phyloP scores from a whole-genome alignment of 64 coral and sea anemone species.

The Pachyseris speciosa region DNA sequence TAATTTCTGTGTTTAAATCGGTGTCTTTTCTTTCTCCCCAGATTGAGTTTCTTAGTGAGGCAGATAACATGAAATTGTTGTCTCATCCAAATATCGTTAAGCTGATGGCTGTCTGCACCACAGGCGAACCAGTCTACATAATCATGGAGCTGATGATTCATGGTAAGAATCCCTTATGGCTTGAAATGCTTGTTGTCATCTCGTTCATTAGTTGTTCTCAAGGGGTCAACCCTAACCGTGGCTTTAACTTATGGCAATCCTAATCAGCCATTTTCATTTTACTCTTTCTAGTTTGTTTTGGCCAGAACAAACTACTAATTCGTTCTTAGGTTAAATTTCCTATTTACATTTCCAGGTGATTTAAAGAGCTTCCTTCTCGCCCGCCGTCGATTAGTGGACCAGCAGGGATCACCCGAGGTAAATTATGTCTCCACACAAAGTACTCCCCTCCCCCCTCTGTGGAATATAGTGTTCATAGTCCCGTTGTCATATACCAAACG shows the following conservation, averaged over 20 bases:
- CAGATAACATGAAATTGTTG: slow-evolving; percentile 82
- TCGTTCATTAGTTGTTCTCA: too few species aligned
- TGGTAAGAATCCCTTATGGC: slow-evolving; percentile 26
- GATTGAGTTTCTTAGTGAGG: slow-evolving; percentile 85
- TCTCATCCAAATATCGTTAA: slow-evolving; percentile 72
- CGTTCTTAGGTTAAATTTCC: too few species aligned
- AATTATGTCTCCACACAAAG: background rate
- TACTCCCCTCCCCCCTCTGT: too few species aligned
- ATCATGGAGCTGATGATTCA: slow-evolving; percentile 92
- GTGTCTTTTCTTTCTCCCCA: slow-evolving; percentile 9
- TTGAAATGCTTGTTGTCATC: background rate
- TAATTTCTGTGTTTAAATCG: too few species aligned
- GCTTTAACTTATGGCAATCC: too few species aligned
- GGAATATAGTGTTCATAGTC: too few species aligned
- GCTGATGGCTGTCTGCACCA: slow-evolving; percentile 72
- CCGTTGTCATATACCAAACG: too few species aligned
- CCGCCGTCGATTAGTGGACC: slow-evolving; percentile 57
- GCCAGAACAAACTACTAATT: too few species aligned
- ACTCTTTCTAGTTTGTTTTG: background rate
- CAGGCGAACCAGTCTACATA: slow-evolving; percentile 78
- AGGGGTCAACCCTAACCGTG: too few species aligned
- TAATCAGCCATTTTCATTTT: too few species aligned
- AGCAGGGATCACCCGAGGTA: slow-evolving; percentile 73
- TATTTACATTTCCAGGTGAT: slow-evolving; percentile 49
- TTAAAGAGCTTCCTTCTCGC: slow-evolving; percentile 84